Evolutionary conservation across 2,113 vertebrate species (phyloP), one percentile per base, ranked within the genome.

Genomic region (Castor canadensis): DNA sequence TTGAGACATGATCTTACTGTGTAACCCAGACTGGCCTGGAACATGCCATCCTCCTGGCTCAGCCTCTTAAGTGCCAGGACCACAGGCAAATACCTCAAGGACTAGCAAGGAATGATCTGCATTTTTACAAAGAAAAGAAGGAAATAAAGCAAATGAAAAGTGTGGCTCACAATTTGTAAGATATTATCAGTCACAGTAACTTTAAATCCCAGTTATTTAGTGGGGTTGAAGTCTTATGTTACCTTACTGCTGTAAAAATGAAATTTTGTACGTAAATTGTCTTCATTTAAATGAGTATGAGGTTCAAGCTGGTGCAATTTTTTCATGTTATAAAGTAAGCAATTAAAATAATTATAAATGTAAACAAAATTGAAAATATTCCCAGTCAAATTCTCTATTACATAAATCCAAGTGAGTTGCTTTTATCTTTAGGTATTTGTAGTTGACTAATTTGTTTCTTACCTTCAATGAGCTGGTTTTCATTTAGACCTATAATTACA

Each of bases 251-350:
- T 87, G 20, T 69, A 79, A 72, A 95, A 40, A 64, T 85, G 49
- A 92, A 75, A 45, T 93, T 75, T 5, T 91, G 17, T 58, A 30
- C 89, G 93, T 85, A 81, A 67, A 49, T 92, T 87, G 22, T 6
- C 8, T 56, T 94, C 30, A 35, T 69, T 92, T 91, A 73, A 92
- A 58, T 76, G 69, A 92, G 1, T 35, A 60, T 82, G 69, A 93
- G 10, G 35, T 95, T 86, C 77, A 6, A 17, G 72, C 38, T 89
- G 38, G 69, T 38, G 56, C 73, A 77, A 30, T 26, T 47, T 69
- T 72, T 95, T 85, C 47, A 76, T 85, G 19, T 96, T 88, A 67
- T 79, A 66, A 87, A 95, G 58, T 91, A 66, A 97, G 45, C 52
- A 91, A 38, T 76, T 67, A 47, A 83, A 10, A 54, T 71, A 66